These are phyloP conservation scores for Aleiodes alternator DNA, from an alignment of 2,888 invertebrate genomes.

Conservation along the genomic window DNA sequence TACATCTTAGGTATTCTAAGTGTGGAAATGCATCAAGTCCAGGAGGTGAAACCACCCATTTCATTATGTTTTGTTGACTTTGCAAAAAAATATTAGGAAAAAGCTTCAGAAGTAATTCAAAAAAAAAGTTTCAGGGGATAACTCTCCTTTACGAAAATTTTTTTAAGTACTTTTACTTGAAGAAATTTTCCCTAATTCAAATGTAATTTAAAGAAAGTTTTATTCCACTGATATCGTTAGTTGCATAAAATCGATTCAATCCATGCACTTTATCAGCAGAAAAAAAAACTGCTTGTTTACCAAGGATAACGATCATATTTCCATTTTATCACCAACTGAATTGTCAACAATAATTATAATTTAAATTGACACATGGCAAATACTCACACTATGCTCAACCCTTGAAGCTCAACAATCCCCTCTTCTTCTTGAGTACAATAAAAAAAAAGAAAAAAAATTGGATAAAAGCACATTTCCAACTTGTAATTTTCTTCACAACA, in stretches of 20 bases:
- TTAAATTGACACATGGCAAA: conserved; percentile 62
- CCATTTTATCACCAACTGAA: conserved; percentile 22
- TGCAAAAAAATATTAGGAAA: too few species aligned
- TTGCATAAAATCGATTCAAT: conserved; percentile 14
- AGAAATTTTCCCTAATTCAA: background rate
- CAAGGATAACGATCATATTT: conserved; percentile 57
- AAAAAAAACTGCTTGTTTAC: conserved; percentile 49
- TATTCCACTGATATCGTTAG: background rate
- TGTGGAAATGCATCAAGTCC: too few species aligned
- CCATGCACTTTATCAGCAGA: background rate
- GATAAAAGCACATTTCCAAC: conserved; percentile 32
- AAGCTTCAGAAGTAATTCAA: too few species aligned
- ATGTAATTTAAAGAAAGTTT: background rate
- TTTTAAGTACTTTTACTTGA: too few species aligned
- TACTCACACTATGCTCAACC: conserved; percentile 40
- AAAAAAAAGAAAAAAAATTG: background rate
- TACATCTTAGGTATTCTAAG: too few species aligned
- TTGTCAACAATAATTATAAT: conserved; percentile 63
- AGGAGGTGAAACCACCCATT: too few species aligned
- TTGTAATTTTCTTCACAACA: conserved; percentile 23
- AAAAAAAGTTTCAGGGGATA: too few species aligned
- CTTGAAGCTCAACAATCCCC: background rate
- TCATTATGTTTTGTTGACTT: too few species aligned
- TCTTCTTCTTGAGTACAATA: background rate
- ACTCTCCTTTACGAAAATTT: too few species aligned